These are phyloP conservation scores for Drosophila aldrichi DNA, from an alignment of 2,888 invertebrate genomes.

Conservation along the genomic window DNA sequence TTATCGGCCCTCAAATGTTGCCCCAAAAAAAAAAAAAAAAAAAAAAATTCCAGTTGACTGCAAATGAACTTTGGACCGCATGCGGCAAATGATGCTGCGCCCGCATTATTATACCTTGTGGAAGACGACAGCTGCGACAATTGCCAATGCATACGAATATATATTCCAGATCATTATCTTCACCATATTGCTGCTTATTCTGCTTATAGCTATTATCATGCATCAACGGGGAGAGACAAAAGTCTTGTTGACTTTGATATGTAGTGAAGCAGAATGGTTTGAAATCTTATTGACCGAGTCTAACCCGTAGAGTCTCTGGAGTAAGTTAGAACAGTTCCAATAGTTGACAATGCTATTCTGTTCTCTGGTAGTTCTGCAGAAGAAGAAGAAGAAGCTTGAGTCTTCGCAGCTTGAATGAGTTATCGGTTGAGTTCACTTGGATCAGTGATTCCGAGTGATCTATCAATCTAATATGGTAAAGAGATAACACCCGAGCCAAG, in stretches of 20 bases:
- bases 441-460: no score
- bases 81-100: constrained; percentile 26
- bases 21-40: constrained; percentile 19
- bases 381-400: no score
- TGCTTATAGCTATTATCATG: not conserved
- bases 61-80: constrained; percentile 52
- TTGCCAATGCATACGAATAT: constrained; percentile 4
- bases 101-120: constrained; percentile 29
- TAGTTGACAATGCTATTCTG: no score
- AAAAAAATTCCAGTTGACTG: constrained; percentile 64
- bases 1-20: constrained; percentile 51
- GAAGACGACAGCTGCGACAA: constrained; percentile 4
- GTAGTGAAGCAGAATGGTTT: not conserved
- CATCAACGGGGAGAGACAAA: not conserved
- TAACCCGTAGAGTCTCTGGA: no score
- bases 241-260: not conserved
- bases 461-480: no score
- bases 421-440: no score
- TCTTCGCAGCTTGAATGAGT: no score
- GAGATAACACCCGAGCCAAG: no score
- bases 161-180: not conserved
- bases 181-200: no score
- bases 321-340: no score
- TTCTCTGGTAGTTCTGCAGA: no score
- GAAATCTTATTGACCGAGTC: not conserved